phyloP scores from a whole-genome alignment of 2,113 vertebrate species.

The Elachura formosa region DNA sequence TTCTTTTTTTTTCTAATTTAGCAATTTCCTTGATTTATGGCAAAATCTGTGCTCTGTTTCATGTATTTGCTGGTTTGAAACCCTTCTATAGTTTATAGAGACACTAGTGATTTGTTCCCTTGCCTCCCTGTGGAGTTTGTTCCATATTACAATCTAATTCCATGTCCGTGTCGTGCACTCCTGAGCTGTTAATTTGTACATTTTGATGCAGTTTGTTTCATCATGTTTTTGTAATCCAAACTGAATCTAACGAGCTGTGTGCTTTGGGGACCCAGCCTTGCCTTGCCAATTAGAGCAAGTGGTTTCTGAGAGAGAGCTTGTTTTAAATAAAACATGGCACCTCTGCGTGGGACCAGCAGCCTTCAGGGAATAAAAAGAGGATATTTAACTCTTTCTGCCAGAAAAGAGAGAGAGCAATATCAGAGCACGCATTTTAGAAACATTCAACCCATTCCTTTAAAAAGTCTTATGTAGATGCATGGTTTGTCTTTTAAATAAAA shows the following conservation, averaged over 20 bases:
- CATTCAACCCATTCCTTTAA: not conserved
- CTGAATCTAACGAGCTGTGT: slow-evolving; percentile 77
- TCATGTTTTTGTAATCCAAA: slow-evolving; percentile 80
- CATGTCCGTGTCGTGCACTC: slow-evolving; percentile 63
- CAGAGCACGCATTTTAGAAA: not conserved
- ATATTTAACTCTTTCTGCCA: slow-evolving; percentile 65
- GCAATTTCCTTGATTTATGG: slow-evolving; percentile 68
- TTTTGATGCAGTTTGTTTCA: slow-evolving; percentile 79
- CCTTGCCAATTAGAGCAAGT: slow-evolving; percentile 82
- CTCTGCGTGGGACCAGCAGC: slow-evolving; percentile 47
- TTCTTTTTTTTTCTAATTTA: slow-evolving; percentile 33
- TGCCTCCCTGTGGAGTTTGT: slow-evolving; percentile 68
- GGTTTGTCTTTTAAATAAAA: not conserved
- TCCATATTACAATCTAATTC: slow-evolving; percentile 75
- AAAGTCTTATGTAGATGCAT: not conserved
- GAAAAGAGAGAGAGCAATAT: not conserved
- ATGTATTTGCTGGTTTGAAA: slow-evolving; percentile 71
- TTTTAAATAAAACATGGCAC: slow-evolving; percentile 83
- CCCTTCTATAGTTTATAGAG: slow-evolving; percentile 66
- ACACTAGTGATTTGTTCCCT: slow-evolving; percentile 70
- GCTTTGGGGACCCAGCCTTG: slow-evolving; percentile 77
- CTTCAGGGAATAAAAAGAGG: slow-evolving; percentile 52
- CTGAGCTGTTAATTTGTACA: slow-evolving; percentile 76
- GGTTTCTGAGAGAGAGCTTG: slow-evolving; percentile 74
- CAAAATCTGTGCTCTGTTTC: slow-evolving; percentile 51